phyloP scores from a whole-genome alignment of 2,113 vertebrate species.

The Nyctereutes procyonoides region DNA sequence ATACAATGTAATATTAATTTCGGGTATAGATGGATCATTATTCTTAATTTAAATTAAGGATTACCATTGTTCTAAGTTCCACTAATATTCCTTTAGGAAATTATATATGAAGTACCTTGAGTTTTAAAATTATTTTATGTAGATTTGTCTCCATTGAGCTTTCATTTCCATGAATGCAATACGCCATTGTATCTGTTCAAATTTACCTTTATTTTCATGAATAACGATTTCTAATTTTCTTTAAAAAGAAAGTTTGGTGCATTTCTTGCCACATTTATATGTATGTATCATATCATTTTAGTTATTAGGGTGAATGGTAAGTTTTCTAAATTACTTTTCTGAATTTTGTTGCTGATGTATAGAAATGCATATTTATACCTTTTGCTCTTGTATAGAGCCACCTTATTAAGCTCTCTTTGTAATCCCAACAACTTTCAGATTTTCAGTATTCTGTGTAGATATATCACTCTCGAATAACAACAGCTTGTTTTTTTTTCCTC shows the following conservation, averaged over 20 bases:
- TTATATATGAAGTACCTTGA: neutral
- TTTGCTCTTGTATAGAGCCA: neutral
- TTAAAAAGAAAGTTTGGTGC: neutral
- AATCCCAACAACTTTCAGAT: neutral
- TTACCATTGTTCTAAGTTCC: neutral
- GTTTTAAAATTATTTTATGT: constrained; percentile 35
- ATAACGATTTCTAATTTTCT: constrained; percentile 9
- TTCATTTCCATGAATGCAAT: neutral
- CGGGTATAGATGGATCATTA: neutral
- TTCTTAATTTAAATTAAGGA: neutral
- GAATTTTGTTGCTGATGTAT: neutral
- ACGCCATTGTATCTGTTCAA: neutral
- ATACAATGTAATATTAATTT: neutral
- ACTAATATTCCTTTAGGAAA: neutral
- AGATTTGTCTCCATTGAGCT: neutral
- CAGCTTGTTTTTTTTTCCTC: neutral
- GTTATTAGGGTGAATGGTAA: neutral
- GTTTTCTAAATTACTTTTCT: neutral
- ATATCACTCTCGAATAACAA: neutral
- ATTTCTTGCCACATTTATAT: neutral
- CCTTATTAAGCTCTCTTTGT: neutral
- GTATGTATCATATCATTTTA: neutral
- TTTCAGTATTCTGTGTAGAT: neutral
- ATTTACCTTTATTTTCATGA: constrained; percentile 1
- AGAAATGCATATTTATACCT: neutral